Evolutionary conservation across 2,797 vertebrate genomes (phyloP), one percentile per base, ranked within the genome.

Genomic region (Poecilia gillii): DNA sequence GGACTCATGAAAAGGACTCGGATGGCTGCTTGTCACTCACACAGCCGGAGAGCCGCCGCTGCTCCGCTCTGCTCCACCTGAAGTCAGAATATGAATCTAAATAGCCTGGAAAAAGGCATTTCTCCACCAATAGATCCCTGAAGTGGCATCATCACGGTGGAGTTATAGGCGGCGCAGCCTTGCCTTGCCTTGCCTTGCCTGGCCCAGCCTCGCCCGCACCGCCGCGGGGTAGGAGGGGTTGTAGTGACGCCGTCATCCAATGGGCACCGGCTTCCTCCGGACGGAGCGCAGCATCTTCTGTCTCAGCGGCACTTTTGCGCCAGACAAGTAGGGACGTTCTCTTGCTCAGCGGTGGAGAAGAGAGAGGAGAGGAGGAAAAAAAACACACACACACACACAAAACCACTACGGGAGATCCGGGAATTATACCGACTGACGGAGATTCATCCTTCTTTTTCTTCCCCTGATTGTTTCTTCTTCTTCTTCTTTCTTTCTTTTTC

Each of bases 231-330:
- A 86, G 96, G 96, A 92, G 96, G 94, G 90, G 94, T 88, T 90
- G 94, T 86, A 94, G 93, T 95, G 95, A 95, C 91, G 94, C 94
- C 45, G 88, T 79, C 79, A 77, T 88, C 93, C 93, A 94, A 94
- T 94, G 86, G 85, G 93, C 88, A 70, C 85, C 77, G 73, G 93
- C 92, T 92, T 93, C 93, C 93, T 94, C 90, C 82, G 96, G 88
- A 94, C 96, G 47, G 94, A 96, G 90, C 94, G 89, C 93, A 96
- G 94, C 96, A 93, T 95, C 96, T 89, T 16, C 90, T 89, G 94
- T 75, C 88, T 97, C 97, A 97, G 97, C 96, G 96, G 97, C 97
- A 97, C 96, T 95, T 96, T 94, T 89, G 94, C 96, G 95, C 96
- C 87, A 92, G 93, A 93, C 94, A 92, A 93, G 92, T 92, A 84